These are phyloP conservation scores for Esox masquinongy DNA, from an alignment of 2,797 vertebrate species.

Conservation along the genomic window DNA sequence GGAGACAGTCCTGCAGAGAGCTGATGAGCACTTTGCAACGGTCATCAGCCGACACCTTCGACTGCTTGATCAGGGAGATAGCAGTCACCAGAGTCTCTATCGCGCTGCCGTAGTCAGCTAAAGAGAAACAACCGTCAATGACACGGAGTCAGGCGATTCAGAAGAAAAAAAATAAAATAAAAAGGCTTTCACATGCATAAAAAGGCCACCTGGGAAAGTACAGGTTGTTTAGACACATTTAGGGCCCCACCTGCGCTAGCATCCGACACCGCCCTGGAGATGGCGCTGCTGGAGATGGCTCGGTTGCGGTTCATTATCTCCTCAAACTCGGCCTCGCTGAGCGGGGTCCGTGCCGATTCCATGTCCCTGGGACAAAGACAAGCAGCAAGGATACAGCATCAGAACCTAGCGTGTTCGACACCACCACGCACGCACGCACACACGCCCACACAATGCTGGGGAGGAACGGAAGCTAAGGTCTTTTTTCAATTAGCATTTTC, in stretches of 20 bases:
- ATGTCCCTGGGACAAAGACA: constrained; percentile 81
- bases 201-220: no score
- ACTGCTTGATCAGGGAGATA: constrained; percentile 99
- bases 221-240: neutral
- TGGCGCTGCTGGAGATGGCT: constrained; percentile 98
- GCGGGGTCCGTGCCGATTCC: constrained; percentile 91
- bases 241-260: constrained; percentile 90
- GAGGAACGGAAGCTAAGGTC: neutral
- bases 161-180: neutral
- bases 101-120: constrained; percentile 98
- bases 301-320: constrained; percentile 99
- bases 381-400: neutral
- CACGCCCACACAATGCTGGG: neutral
- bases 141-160: constrained; percentile 86
- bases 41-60: constrained; percentile 97
- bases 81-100: constrained; percentile 98
- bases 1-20: constrained; percentile 97
- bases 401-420: neutral
- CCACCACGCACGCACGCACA: neutral
- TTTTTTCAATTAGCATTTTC: neutral
- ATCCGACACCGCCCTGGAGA: constrained; percentile 97
- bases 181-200: constrained; percentile 75
- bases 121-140: neutral
- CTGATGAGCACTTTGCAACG: constrained; percentile 99
- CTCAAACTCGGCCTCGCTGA: constrained; percentile 98